Conservation (phyloP, 2,113 vertebrate genomes). For the Anseranas semipalmata region DNA sequence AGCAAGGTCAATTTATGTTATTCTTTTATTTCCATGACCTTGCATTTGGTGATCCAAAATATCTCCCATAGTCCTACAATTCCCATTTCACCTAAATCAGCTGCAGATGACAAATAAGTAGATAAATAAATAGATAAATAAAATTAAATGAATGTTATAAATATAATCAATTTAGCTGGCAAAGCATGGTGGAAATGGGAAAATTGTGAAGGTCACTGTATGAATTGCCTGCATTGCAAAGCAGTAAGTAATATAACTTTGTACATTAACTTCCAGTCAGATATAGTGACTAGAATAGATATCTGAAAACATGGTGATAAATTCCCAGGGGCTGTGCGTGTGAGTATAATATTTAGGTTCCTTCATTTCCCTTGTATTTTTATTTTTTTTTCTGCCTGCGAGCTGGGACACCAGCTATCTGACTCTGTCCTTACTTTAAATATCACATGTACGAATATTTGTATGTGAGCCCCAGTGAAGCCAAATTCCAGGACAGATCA, state of each 20-base stretch:
- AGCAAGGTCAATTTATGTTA: not conserved
- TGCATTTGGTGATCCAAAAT: not conserved
- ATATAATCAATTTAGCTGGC: not conserved
- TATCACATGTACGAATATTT: not conserved
- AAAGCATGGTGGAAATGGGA: not conserved
- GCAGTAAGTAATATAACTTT: not conserved
- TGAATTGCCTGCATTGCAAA: not conserved
- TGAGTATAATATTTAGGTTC: not conserved
- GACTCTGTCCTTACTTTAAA: not conserved
- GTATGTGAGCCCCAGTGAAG: not conserved
- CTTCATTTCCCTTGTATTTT: not conserved
- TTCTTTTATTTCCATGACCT: not conserved
- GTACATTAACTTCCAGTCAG: not conserved
- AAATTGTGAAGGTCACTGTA: not conserved
- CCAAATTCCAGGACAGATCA: not conserved
- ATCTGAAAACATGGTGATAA: not conserved
- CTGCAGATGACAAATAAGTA: not conserved
- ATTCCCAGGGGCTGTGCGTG: not conserved
- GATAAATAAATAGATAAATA: not conserved
- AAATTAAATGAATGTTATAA: not conserved
- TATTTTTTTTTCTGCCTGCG: not conserved
- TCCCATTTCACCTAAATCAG: not conserved
- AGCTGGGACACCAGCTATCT: not conserved
- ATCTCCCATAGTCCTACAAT: not conserved
- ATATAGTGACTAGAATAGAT: not conserved